Conservation (phyloP, 1,140 invertebrate species). For the Pseudomyrmex flavicornis region DNA sequence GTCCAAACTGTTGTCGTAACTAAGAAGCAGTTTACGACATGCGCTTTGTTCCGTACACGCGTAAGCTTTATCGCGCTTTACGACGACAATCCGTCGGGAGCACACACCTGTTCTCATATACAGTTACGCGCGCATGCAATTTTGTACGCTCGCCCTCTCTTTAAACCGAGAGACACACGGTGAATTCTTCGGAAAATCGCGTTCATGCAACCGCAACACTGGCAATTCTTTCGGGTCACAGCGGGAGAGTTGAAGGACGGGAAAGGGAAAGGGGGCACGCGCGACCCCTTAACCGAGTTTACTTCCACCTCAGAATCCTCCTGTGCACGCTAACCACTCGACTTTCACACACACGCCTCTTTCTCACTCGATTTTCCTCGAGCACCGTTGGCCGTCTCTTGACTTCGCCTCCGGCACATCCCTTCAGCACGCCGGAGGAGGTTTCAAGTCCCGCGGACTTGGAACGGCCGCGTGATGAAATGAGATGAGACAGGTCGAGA, state of each 20-base stretch:
- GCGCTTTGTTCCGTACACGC: constrained; percentile 12
- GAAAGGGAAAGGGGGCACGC: constrained; percentile 6
- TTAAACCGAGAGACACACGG: constrained; percentile 31
- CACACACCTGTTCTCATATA: constrained; percentile 31
- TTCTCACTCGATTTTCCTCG: constrained; percentile 73
- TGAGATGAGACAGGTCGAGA: constrained; percentile 30
- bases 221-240: constrained; percentile 51
- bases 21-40: constrained; percentile 33
- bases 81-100: constrained; percentile 43
- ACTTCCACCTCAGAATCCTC: constrained; percentile 66
- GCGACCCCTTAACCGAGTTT: constrained; percentile 71
- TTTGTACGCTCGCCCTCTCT: neutral
- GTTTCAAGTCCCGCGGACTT: constrained; percentile 46
- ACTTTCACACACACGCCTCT: constrained; percentile 55
- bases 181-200: constrained; percentile 45
- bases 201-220: constrained; percentile 44
- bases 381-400: constrained; percentile 64
- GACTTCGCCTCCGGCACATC: constrained; percentile 48
- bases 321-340: constrained; percentile 29
- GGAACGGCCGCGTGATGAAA: constrained; percentile 44
- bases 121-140: constrained; percentile 38
- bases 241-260: constrained; percentile 8
- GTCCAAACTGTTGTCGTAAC: constrained; percentile 6
- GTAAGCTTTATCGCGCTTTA: constrained; percentile 41
- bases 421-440: constrained; percentile 37